Base-by-base conservation (phyloP, 2,797 vertebrate species). In the Danio choprae region DNA sequence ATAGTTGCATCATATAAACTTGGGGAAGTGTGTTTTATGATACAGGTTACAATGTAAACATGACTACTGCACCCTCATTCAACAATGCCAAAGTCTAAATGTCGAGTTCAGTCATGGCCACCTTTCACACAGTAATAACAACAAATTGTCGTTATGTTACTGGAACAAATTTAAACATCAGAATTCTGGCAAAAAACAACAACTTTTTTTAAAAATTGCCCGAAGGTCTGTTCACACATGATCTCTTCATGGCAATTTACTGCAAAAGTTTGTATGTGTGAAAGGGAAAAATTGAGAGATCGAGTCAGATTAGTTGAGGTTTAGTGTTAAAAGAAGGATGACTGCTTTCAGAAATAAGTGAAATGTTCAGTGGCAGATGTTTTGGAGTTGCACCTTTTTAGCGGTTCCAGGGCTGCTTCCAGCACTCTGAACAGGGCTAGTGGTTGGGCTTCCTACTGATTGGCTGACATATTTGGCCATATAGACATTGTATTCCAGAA, bases 391-490 rank as follows among this genome's bases (percentile, higher is more conserved):
- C 91, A 98, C 98, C 97, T 97, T 97, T 87, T 95, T 97, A 76
- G 88, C 90, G 62, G 93, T 89, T 22, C 95, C 95, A 36, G 97
- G 98, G 90, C 97, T 99, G 92, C 95, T 95, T 40, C 96, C 95
- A 0, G 93, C 95, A 84, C 96, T 99, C 84, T 91, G 91, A 40
- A 86, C 88, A 0, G 96, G 95, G 80, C 93, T 93, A 77, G 87
- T 76, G 0, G 89, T 83, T 18, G 95, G 95, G 87, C 95, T 97
- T 70, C 83, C 85, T 1, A 84, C 84, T 56, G 93, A 94, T 1
- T 90, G 91, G 51, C 94, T 95, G 84, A 98, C 86, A 80, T 96
- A 99, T 82, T 96, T 96, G 59, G 97, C 96, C 97, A 99, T 98
- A 84, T 98, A 99, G 87, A 97, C 82, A 0, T 82, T 95, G 85